These are phyloP conservation scores for Saccopteryx bilineata DNA, from an alignment of 2,113 vertebrate genomes.

Conservation along the genomic window DNA sequence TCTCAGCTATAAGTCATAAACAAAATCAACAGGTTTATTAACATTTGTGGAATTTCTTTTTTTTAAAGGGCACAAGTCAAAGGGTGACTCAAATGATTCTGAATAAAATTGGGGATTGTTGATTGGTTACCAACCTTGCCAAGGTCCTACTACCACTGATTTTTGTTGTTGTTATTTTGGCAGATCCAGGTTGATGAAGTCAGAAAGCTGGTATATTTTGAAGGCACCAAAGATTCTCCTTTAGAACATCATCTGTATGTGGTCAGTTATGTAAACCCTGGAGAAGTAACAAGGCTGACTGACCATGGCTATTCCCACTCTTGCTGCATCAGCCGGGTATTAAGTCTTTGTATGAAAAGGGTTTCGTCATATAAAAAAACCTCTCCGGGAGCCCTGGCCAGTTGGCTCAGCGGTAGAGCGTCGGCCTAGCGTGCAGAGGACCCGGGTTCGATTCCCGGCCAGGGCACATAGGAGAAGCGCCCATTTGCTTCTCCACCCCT, in stretches of 20 bases:
- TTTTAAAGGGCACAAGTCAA: slow-evolving; percentile 16
- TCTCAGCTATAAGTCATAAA: slow-evolving; percentile 48
- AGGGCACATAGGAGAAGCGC: too few species aligned
- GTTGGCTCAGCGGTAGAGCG: too few species aligned
- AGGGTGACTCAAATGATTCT: background rate
- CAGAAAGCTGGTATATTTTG: slow-evolving; percentile 91
- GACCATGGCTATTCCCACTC: slow-evolving; percentile 90
- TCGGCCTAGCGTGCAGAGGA: too few species aligned
- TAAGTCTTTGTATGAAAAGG: slow-evolving; percentile 35
- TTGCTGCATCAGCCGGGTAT: slow-evolving; percentile 91
- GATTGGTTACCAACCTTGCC: background rate
- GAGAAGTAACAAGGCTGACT: slow-evolving; percentile 89
- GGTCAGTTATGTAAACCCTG: slow-evolving; percentile 88
- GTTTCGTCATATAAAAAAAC: slow-evolving; percentile 16
- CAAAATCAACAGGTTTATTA: slow-evolving; percentile 41
- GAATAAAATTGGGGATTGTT: background rate
- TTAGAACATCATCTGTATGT: slow-evolving; percentile 92
- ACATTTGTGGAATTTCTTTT: background rate
- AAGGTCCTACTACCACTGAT: background rate
- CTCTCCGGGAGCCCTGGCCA: too few species aligned
- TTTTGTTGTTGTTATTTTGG: slow-evolving; percentile 64
- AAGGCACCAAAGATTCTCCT: slow-evolving; percentile 91
- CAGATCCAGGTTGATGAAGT: slow-evolving; percentile 92
- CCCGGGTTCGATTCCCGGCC: too few species aligned
- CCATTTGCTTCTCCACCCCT: too few species aligned